Evolutionary conservation across 2,113 vertebrate species (phyloP).

Genomic region (Limnothrissa miodon): DNA sequence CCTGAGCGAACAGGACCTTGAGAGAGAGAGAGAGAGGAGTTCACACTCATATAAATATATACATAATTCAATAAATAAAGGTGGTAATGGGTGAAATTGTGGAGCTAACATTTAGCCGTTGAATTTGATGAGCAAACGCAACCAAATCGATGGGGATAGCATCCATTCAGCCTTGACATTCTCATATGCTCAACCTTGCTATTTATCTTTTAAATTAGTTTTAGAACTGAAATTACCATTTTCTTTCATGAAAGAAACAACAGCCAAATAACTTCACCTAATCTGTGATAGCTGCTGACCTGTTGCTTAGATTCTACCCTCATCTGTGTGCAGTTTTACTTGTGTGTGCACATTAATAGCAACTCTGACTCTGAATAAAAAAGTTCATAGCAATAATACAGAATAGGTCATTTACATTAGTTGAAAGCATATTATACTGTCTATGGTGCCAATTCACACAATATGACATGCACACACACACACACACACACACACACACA

Average conservation of each 20-base stretch:
- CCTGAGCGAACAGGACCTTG: neutral
- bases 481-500: neutral
- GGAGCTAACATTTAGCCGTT: neutral
- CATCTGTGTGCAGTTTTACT: neutral
- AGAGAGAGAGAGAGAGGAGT: neutral
- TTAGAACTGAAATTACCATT: neutral
- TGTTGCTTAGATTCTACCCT: neutral
- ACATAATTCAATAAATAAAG: neutral
- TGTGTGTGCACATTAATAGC: neutral
- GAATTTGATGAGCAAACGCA: neutral
- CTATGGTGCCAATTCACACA: neutral
- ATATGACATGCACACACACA: neutral
- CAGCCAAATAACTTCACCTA: neutral
- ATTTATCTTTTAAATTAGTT: neutral
- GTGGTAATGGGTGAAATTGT: constrained; percentile 2
- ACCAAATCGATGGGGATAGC: neutral
- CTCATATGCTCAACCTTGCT: neutral
- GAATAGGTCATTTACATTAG: too few species aligned
- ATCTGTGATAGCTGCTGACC: neutral
- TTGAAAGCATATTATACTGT: neutral
- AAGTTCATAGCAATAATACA: neutral
- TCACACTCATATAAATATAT: constrained; percentile 3
- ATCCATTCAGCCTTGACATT: neutral
- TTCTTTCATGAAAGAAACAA: neutral
- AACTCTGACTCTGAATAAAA: neutral